Evolutionary conservation across 2,888 invertebrate species (phyloP).

Genomic region (Euplexia lucipara): DNA sequence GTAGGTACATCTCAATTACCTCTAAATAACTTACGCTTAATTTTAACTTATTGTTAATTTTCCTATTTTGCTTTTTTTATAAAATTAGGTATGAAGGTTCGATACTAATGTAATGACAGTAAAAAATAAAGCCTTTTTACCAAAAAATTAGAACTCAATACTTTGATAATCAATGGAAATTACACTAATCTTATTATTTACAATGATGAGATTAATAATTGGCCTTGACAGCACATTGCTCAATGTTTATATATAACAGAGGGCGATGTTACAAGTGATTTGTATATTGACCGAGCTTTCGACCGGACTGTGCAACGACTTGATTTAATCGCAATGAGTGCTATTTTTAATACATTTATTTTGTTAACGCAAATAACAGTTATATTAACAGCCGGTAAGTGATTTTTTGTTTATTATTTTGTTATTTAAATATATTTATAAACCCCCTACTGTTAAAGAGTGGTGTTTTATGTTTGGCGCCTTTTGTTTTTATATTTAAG

Average conservation of each 20-base stretch:
- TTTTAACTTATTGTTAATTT: too few relatives aligned
- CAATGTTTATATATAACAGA: slow-evolving; percentile 70
- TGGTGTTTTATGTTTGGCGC: too few relatives aligned
- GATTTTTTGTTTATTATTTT: slow-evolving; percentile 18
- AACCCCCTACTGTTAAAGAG: too few relatives aligned
- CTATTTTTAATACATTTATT: slow-evolving; percentile 60
- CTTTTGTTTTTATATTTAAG: too few relatives aligned
- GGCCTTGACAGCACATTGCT: slow-evolving; percentile 66
- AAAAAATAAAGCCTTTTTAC: background rate
- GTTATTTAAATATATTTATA: too few relatives aligned
- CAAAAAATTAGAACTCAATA: background rate
- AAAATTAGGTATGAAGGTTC: too few relatives aligned
- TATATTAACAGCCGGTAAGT: slow-evolving; percentile 73
- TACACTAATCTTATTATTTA: background rate
- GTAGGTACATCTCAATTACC: too few relatives aligned
- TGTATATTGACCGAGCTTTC: slow-evolving; percentile 68
- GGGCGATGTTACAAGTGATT: slow-evolving; percentile 51
- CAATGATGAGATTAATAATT: slow-evolving; percentile 41
- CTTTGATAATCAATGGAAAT: background rate
- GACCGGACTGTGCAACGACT: slow-evolving; percentile 55
- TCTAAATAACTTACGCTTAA: too few relatives aligned
- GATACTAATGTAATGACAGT: background rate
- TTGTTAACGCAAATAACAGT: slow-evolving; percentile 66
- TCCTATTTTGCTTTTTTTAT: too few relatives aligned
- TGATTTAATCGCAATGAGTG: slow-evolving; percentile 67